phyloP scores from a whole-genome alignment of 2,888 invertebrate genomes.

The Cephus nigrinus region DNA sequence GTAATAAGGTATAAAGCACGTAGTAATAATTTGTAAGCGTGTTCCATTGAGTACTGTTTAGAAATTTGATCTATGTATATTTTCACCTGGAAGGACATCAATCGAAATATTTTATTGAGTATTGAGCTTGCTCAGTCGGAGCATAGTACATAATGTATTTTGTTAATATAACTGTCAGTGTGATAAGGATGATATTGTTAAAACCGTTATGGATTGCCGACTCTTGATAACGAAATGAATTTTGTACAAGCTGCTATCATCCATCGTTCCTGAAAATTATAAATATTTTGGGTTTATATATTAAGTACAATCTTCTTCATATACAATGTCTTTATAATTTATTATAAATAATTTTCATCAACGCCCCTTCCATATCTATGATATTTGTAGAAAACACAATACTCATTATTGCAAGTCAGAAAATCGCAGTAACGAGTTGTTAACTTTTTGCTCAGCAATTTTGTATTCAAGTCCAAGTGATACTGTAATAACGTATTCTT shows the following conservation, averaged over 20 bases:
- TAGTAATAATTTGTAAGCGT: neutral
- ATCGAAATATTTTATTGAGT: neutral
- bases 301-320: neutral
- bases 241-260: neutral
- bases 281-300: neutral
- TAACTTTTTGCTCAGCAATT: neutral
- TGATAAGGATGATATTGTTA: neutral
- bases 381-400: too few species aligned
- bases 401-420: too few species aligned
- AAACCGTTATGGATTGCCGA: neutral
- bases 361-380: too few species aligned
- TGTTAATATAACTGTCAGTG: neutral
- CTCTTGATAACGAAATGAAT: neutral
- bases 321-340: neutral
- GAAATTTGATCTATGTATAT: neutral
- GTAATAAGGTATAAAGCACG: neutral
- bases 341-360: neutral
- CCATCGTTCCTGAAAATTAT: neutral
- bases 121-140: neutral
- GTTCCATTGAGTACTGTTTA: neutral
- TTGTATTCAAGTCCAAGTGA: neutral
- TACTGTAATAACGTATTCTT: neutral
- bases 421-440: neutral
- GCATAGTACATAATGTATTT: neutral
- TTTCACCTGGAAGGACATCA: neutral